Evolutionary conservation across 2,113 vertebrate genomes (phyloP).

Genomic region (Aegithalos caudatus): DNA sequence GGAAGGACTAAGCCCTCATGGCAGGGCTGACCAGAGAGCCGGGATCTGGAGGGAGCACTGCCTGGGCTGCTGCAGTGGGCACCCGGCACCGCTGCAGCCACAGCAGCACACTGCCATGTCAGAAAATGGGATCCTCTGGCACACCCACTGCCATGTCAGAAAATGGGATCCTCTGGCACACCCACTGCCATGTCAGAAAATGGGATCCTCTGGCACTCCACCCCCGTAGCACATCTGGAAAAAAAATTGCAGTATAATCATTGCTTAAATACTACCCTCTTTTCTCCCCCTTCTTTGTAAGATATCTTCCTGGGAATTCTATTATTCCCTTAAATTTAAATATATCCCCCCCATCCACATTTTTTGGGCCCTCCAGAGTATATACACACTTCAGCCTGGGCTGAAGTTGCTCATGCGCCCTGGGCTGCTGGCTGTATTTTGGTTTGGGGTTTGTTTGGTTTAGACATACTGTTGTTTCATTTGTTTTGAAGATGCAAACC

Average conservation of each 20-base stretch:
- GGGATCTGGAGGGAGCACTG: background rate
- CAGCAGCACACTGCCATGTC: background rate
- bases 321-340: constrained; percentile 14
- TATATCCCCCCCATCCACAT: background rate
- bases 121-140: background rate
- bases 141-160: fast-evolving
- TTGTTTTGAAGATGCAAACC: constrained; percentile 67
- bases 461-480: constrained; percentile 61
- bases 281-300: background rate
- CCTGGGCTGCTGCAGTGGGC: fast-evolving
- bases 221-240: background rate
- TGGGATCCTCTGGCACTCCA: background rate
- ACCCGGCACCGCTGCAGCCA: fast-evolving
- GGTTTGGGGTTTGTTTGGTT: constrained; percentile 56
- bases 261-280: background rate
- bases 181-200: too few relatives aligned
- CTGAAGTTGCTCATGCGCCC: constrained; percentile 27
- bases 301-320: background rate
- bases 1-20: background rate
- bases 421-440: constrained; percentile 21
- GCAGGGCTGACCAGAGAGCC: fast-evolving
- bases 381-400: constrained; percentile 4
- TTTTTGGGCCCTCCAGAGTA: constrained; percentile 15
- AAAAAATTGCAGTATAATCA: background rate
- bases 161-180: background rate